These are phyloP conservation scores for Collichthys lucidus DNA, from an alignment of 2,113 vertebrate genomes.

Conservation along the genomic window DNA sequence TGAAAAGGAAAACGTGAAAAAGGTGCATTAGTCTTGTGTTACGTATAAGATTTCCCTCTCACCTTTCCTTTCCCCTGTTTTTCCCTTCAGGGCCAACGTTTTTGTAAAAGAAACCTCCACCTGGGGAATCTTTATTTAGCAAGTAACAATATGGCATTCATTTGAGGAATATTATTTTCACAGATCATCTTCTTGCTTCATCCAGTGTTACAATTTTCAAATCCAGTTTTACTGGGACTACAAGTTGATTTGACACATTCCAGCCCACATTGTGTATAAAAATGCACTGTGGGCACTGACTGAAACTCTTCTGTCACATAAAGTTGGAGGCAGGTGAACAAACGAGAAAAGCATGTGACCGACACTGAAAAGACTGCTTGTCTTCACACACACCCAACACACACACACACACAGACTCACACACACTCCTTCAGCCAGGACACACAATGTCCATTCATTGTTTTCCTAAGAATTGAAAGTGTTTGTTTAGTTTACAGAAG, in stretches of 20 bases:
- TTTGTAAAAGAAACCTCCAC: background rate
- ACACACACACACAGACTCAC: background rate
- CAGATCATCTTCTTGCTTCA: constrained; percentile 3
- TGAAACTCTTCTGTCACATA: constrained; percentile 16
- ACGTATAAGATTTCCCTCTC: constrained; percentile 18
- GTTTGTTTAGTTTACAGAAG: constrained; percentile 84
- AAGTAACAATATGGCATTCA: constrained; percentile 28
- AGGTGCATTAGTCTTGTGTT: constrained; percentile 65
- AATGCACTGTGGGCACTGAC: constrained; percentile 13
- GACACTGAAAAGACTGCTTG: constrained; percentile 10
- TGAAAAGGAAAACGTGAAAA: constrained; percentile 34
- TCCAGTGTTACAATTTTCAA: constrained; percentile 24
- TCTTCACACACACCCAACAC: background rate
- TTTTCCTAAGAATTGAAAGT: background rate
- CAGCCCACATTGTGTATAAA: background rate
- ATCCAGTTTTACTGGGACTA: constrained; percentile 7
- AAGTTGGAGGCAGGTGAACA: constrained; percentile 27
- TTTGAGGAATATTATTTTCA: background rate
- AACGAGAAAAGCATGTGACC: constrained; percentile 17
- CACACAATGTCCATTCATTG: constrained; percentile 25
- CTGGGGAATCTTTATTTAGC: constrained; percentile 6
- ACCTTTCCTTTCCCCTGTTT: background rate
- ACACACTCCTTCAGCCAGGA: constrained; percentile 9
- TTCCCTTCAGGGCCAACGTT: background rate
- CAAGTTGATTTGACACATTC: constrained; percentile 24